Evolutionary conservation across 2,888 invertebrate species (phyloP).

Genomic region (Sialis lutaria): DNA sequence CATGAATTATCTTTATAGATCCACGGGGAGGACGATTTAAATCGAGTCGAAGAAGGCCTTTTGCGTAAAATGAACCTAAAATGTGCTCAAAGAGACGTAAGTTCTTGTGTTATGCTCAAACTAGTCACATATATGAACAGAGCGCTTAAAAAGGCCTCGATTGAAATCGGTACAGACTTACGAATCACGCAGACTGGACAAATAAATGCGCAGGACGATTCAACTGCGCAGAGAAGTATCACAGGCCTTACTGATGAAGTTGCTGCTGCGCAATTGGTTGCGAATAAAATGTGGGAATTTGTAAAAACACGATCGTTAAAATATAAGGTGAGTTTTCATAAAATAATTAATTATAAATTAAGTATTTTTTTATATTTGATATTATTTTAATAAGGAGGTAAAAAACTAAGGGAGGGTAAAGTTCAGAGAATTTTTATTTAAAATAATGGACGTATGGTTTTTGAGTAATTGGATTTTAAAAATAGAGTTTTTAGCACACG

Average conservation of each 20-base stretch:
- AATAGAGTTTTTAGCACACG: no score
- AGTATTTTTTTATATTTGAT: no score
- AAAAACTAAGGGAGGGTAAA: no score
- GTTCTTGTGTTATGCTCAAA: conserved; percentile 69
- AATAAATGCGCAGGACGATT: conserved; percentile 29
- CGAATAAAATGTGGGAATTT: conserved; percentile 60
- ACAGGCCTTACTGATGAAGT: conserved; percentile 32
- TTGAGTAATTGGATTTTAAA: no score
- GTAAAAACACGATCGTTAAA: conserved; percentile 58
- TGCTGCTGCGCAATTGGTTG: conserved; percentile 41
- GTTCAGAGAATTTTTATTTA: no score
- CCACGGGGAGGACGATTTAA: conserved; percentile 21
- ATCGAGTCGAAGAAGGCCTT: conserved; percentile 46
- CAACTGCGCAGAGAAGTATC: conserved; percentile 20
- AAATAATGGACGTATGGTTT: no score
- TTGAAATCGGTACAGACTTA: conserved; percentile 59
- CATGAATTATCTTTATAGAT: conserved; percentile 21
- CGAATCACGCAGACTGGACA: conserved; percentile 48
- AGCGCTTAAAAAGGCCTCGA: conserved; percentile 59
- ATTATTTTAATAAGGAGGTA: no score
- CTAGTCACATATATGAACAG: conserved; percentile 67
- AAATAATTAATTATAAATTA: not conserved
- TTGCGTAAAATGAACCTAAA: conserved; percentile 58
- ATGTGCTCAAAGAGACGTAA: conserved; percentile 60
- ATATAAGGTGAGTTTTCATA: conserved; percentile 34